Evolutionary conservation across 2,113 vertebrate species (phyloP), one percentile per base, ranked within the genome.

Genomic region (Engraulis encrasicolus): DNA sequence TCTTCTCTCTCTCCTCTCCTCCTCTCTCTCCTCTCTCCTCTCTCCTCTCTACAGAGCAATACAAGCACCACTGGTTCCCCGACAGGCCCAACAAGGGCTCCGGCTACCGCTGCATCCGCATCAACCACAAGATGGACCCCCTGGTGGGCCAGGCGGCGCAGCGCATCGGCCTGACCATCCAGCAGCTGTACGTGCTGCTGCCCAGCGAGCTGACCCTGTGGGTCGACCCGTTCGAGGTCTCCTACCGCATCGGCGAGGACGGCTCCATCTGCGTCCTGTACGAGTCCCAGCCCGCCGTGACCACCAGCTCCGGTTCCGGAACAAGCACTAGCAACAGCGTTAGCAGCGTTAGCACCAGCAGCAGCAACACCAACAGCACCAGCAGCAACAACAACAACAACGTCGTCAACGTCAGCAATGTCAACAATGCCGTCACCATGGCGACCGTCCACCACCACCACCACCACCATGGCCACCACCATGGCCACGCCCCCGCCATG

Each of bases 111-210:
- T 99, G 98, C 93, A 99, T 99, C 92, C 97, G 98, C 85, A 99
- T 99, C 94, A 99, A 99, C 95, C 98, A 99, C 95, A 99, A 99
- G 96, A 99, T 99, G 98, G 98, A 99, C 95, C 98, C 98, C 61
- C 94, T 99, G 95, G 98, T 99, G 93, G 94, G 97, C 90, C 96
- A 98, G 95, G 98, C 98, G 2, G 98, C 97, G 77, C 97, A 97
- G 91, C 96, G 97, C 90, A 99, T 99, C 81, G 98, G 98, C 93
- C 95, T 99, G 93, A 98, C 96, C 94, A 97, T 97, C 94, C 97
- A 98, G 93, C 97, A 99, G 95, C 97, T 99, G 90, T 99, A 99
- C 95, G 93, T 96, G 94, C 97, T 99, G 90, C 96, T 99, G 91
- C 98, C 98, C 82, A 99, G 96, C 7, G 98, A 99, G 97, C 98